These are phyloP conservation scores for Orthosia cruda DNA, from an alignment of 2,888 invertebrate species.

Conservation along the genomic window DNA sequence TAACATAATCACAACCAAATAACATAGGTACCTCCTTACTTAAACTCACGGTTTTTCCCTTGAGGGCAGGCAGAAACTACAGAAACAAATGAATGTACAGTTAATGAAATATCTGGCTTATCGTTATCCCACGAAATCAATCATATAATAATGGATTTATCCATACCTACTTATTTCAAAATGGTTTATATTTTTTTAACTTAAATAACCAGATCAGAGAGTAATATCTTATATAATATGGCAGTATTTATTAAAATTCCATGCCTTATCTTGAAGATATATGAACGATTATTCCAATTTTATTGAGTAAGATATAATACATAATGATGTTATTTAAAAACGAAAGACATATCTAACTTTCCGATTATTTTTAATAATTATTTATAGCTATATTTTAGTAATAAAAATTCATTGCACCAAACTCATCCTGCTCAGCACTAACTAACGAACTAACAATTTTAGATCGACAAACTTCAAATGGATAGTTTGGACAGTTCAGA, in stretches of 20 bases:
- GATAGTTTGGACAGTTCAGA: slow-evolving; percentile 38
- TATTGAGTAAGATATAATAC: not conserved
- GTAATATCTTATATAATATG: no score
- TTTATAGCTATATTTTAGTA: not conserved
- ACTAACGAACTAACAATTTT: slow-evolving; percentile 64
- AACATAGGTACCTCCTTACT: not conserved
- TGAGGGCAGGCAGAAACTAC: no score
- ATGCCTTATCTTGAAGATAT: not conserved
- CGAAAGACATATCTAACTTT: not conserved
- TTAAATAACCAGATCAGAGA: not conserved
- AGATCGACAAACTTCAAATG: slow-evolving; percentile 34
- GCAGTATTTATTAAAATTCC: no score
- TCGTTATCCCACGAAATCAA: not conserved
- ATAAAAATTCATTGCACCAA: slow-evolving; percentile 36
- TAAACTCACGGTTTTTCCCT: no score
- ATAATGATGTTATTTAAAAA: not conserved
- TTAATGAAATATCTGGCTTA: slow-evolving; percentile 5
- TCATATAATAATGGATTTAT: not conserved
- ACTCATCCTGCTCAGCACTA: slow-evolving; percentile 23
- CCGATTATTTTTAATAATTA: no score
- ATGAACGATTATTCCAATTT: not conserved
- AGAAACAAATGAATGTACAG: no score
- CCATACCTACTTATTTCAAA: not conserved
- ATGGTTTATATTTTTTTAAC: not conserved
- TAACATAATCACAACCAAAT: not conserved